phyloP scores from a whole-genome alignment of 2,888 invertebrate species.

The Alentia gelatinosa region DNA sequence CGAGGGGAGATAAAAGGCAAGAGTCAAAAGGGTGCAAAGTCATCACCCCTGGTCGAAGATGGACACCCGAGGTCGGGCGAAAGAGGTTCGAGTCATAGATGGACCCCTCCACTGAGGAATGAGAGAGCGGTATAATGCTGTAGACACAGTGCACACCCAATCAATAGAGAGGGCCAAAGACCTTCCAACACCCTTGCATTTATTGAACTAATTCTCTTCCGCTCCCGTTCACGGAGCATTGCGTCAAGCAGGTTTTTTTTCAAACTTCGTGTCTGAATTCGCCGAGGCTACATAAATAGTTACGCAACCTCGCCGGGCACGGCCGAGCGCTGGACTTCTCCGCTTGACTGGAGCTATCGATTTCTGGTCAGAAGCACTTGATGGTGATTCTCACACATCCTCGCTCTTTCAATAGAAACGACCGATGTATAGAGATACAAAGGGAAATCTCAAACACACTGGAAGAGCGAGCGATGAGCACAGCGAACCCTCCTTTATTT shows the following conservation, averaged over 20 bases:
- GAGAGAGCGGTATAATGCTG: conserved; percentile 18
- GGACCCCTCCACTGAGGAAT: background rate
- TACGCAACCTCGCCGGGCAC: background rate
- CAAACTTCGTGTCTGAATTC: background rate
- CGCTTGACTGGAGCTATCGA: background rate
- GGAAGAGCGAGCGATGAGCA: background rate
- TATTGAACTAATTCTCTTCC: background rate
- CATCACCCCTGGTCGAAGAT: background rate
- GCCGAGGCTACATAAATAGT: background rate
- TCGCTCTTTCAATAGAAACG: background rate
- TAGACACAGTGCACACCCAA: conserved; percentile 45
- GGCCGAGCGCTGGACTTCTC: background rate
- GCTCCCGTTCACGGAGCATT: background rate
- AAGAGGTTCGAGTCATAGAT: background rate
- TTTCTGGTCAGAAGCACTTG: background rate
- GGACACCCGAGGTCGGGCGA: background rate
- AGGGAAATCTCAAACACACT: background rate
- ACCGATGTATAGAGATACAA: background rate
- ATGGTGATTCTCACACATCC: background rate
- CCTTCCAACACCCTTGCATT: conserved; percentile 10
- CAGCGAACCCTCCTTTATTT: background rate
- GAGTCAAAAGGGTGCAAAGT: background rate
- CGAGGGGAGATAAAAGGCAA: background rate
- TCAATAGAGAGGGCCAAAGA: conserved; percentile 21
- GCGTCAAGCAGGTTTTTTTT: background rate